These are phyloP conservation scores for Dendrocincla fuliginosa DNA, from an alignment of 2,797 vertebrate genomes.

Conservation along the genomic window DNA sequence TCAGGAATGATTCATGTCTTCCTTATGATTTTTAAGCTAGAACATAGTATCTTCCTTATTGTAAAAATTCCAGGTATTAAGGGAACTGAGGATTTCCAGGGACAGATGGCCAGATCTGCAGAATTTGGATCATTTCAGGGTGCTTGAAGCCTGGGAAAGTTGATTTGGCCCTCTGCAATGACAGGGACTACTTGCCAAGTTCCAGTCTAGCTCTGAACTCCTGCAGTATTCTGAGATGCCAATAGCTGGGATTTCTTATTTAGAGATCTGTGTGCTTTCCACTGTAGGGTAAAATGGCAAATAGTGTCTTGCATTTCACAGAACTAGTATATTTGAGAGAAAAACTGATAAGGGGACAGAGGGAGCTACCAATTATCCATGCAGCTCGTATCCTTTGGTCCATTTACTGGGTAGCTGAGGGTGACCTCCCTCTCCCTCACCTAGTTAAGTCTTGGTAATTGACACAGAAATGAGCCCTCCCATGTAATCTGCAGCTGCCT, in stretches of 20 bases:
- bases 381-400: neutral
- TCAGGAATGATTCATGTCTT: neutral
- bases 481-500: neutral
- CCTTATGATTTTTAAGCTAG: neutral
- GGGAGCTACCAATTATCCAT: neutral
- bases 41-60: constrained; percentile 24
- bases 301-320: neutral
- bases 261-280: constrained; percentile 47
- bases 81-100: constrained; percentile 60
- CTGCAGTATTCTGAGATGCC: constrained; percentile 50
- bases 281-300: constrained; percentile 28
- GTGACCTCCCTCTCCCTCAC: neutral
- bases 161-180: constrained; percentile 64
- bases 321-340: neutral
- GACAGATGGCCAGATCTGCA: constrained; percentile 66
- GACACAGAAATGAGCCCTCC: neutral
- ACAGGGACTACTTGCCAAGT: constrained; percentile 58
- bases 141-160: constrained; percentile 66
- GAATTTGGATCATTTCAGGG: constrained; percentile 61
- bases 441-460: neutral
- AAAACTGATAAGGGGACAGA: neutral
- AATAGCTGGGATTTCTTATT: constrained; percentile 55
- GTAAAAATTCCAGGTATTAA: constrained; percentile 58
- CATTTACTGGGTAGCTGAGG: neutral
- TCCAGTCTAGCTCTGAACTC: constrained; percentile 64